These are phyloP conservation scores for Drosophila subobscura DNA, from an alignment of 1,140 invertebrate genomes.

Conservation along the genomic window DNA sequence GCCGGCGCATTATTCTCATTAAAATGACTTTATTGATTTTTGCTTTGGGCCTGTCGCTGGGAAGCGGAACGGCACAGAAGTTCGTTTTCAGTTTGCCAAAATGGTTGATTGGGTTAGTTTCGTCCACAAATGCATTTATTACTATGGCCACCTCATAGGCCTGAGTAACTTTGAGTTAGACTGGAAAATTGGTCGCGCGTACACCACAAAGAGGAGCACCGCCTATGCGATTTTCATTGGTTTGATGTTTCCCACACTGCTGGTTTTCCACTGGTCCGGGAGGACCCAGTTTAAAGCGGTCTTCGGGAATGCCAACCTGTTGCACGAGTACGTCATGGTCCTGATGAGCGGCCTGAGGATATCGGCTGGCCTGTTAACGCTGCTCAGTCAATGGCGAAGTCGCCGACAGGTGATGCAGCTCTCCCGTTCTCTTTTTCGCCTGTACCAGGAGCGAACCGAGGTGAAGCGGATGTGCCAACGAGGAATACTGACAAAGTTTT, in stretches of 20 bases:
- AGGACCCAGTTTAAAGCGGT: not conserved
- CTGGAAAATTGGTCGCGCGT: conserved; percentile 12
- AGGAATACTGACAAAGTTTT: conserved; percentile 13
- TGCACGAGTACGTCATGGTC: conserved; percentile 14
- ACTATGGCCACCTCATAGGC: conserved; percentile 7
- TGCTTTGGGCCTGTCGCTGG: no score
- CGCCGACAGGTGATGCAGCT: conserved; percentile 1
- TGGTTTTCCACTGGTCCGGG: not conserved
- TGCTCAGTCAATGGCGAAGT: conserved; percentile 11
- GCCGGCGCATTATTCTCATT: not conserved
- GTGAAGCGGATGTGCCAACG: conserved; percentile 8
- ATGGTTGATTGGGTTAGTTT: conserved; percentile 7
- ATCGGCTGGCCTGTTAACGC: not conserved
- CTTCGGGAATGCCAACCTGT: not conserved
- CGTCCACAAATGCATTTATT: not conserved
- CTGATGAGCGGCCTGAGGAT: not conserved
- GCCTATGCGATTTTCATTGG: not conserved
- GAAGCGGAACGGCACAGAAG: no score
- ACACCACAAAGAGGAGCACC: not conserved
- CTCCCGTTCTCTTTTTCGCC: not conserved
- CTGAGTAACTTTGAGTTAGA: conserved; percentile 38
- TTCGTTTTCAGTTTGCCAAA: not conserved
- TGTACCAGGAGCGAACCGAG: conserved; percentile 10
- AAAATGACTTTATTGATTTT: not conserved
- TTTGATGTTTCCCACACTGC: not conserved